Evolutionary conservation across 2,797 vertebrate species (phyloP), one percentile per base, ranked within the genome.

Genomic region (Crax fasciolata): DNA sequence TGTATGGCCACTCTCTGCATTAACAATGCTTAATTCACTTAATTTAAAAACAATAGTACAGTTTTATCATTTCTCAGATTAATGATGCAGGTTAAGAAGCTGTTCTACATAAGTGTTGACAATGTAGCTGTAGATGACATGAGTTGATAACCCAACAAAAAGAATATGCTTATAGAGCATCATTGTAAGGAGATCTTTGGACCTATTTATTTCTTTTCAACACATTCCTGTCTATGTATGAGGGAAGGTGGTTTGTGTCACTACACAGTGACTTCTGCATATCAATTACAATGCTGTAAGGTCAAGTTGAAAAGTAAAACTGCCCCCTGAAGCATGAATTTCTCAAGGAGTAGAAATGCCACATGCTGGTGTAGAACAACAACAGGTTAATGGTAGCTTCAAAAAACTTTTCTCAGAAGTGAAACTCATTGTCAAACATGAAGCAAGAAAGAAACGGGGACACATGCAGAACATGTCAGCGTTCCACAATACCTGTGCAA

Each of bases 401-500:
- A n/a, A 13, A 0, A 77, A 35, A 35, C 19, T 11, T n/a, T 61
- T 23, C 15, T 18, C 62, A 58, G 41, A 27, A 38, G 30, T 3
- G 4, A 65, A 85, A 35, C 57, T 21, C 11, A 6, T 0, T 2
- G 49, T 24, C 13, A 73, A 10, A 44, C 0, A 1, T 16, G 28
- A 32, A 49, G 48, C 11, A 25, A 54, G 54, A 20, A 17, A 71
- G 55, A 89, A 70, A 10, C 1, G 19, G 27, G 20, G 43, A 13
- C 18, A 43, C 10, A 11, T 1, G 8, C 9, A 8, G 55, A 41
- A 5, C 25, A 23, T 0, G 18, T 32, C 3, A 11, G 44, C 13
- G 44, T 13, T 18, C 35, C 9, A 0, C 11, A 8, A 4, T 96
- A 99, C 99, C 98, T 99, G 99, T 62, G 99, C 99, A 44, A 99